Evolutionary conservation across 2,797 vertebrate genomes (phyloP), one percentile per base, ranked within the genome.

Genomic region (Notolepis coatsorum): DNA sequence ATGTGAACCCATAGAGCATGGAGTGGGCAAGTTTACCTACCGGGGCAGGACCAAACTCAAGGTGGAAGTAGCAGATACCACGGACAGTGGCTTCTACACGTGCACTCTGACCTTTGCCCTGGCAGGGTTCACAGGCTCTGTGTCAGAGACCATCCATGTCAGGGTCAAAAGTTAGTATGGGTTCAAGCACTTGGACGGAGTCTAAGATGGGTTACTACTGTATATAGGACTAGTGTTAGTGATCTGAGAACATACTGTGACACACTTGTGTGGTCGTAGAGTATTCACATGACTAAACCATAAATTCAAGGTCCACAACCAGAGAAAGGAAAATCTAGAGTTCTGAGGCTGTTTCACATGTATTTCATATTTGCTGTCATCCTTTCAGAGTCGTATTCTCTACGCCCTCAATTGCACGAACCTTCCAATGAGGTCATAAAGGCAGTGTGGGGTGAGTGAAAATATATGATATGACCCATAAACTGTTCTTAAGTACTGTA

Each of bases 391-490:
- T 1, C 51, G 0, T 73, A 70, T 27, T 35, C 1, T 33, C 10
- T 71, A 28, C 27, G 1, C 12, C 93, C 95, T 18, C 55, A 87
- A 50, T 80, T 98, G 33, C 39, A 79, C 28, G 89, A 93, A 67
- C 96, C 96, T 0, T 55, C 54, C 9, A 92, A 92, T 23, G 85
- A 93, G 13, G 84, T 81, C 1, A 31, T 95, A 64, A 92, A 90
- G 85, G 88, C 85, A 12, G 38, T 65, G 3, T 47, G 68, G 1
- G 96, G 96, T 97, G 78, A 94, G 89, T 81, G 45, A 2, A 4
- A 12, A 35, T 1, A 33, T 38, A 59, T 1, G 8, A 33, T 17
- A 15, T 28, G n/a, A n/a, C n/a, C n/a, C n/a, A n/a, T n/a, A n/a
- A n/a, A n/a, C n/a, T n/a, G n/a, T n/a, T n/a, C n/a, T n/a, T n/a